Conservation (phyloP, 2,888 invertebrate species). For the Odontocerum albicorne region DNA sequence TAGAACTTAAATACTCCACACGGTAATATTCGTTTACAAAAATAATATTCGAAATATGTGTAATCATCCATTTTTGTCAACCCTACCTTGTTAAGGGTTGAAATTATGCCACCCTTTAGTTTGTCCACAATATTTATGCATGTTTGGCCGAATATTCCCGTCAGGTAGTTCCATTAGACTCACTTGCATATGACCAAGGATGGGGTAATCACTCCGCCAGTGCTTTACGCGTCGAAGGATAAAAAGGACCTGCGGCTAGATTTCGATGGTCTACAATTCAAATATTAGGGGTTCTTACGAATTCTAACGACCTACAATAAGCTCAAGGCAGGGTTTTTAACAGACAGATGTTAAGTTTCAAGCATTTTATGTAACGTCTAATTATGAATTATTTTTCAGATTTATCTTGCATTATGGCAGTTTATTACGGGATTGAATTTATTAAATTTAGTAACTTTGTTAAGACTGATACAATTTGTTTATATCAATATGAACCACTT, state of each 20-base stretch:
- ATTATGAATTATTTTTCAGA: too few species aligned
- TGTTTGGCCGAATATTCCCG: conserved; percentile 12
- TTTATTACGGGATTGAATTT: too few species aligned
- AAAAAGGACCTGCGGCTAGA: conserved; percentile 6
- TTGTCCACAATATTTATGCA: conserved; percentile 21
- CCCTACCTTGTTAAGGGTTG: too few species aligned
- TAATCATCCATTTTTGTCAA: too few species aligned
- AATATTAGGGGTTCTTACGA: conserved; percentile 1
- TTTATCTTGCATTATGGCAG: too few species aligned
- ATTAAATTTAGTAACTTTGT: too few species aligned
- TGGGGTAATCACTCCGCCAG: not conserved
- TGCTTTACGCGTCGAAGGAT: conserved; percentile 11
- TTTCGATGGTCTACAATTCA: conserved; percentile 3
- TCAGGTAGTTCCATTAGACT: conserved; percentile 1
- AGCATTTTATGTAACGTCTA: too few species aligned
- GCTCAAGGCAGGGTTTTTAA: not conserved
- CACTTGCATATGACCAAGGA: conserved; percentile 1
- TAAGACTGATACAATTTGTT: too few species aligned
- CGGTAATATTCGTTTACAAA: too few species aligned
- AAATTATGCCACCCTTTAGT: conserved; percentile 7
- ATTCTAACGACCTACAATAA: not conserved
- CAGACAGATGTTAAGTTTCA: conserved; percentile 4
- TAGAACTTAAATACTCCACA: too few species aligned
- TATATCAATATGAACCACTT: too few species aligned
- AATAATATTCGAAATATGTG: too few species aligned